Base-by-base conservation (phyloP, 2,888 invertebrate species). In the Pediacus dermestoides region DNA sequence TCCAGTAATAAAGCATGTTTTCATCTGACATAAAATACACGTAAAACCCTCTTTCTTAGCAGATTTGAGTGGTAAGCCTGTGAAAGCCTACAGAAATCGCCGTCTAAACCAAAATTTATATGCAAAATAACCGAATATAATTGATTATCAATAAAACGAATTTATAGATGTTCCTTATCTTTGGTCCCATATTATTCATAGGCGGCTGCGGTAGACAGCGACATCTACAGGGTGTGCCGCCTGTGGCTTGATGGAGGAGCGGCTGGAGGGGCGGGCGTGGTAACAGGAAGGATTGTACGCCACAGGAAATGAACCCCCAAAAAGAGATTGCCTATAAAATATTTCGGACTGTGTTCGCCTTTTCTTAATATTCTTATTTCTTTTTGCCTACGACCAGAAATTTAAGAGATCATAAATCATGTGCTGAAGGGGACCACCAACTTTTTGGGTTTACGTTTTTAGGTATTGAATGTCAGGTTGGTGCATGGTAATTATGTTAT, bases 131-230 rank as follows among this genome's bases (percentile, higher is more conserved):
- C 46, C 38, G 49, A 43, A 42, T 11, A 52, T 57, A 58, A 58
- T 58, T 58, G 56, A 58, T 57, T 50, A 55, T 52, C 56, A 58
- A 58, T 58, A 58, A 58, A 58, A 56, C 37, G 53, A 51, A 58
- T 58, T 58, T 58, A 58, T 57, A 55, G 51, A 54, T 48, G 52
- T 56, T 53, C 50, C 56, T 55, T 58, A 58, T 58, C 58, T 52
- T n/a, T n/a, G n/a, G n/a, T n/a, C n/a, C n/a, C n/a, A 48, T 56
- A 58, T 58, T 58, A 58, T 58, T 58, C 58, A 58, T 58, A 53
- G 53, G 46, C 47, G 53, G 48, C 53, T 58, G 58, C 53, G 52
- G 53, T 39, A 46, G 58, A 58, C 58, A 57, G 57, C 51, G 55
- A 58, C 58, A 58, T 58, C 56, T 53, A 53, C 55, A 50, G 58